Evolutionary conservation across 2,888 invertebrate genomes (phyloP).

Genomic region (Ditula angustiorana): DNA sequence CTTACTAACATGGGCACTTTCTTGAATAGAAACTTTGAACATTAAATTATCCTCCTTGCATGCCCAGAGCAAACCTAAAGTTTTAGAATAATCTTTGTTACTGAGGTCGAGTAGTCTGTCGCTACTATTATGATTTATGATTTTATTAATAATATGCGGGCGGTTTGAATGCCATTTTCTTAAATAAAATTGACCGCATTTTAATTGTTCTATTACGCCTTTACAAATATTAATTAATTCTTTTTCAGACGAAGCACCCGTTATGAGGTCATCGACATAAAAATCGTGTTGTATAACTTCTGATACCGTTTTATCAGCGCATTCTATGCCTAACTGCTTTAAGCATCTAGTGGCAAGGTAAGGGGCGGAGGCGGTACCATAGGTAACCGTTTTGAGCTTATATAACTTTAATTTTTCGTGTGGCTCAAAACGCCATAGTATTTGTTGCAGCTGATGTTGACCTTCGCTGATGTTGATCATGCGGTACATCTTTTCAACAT

Average conservation of each 20-base stretch:
- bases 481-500: too few species aligned
- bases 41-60: conserved; percentile 12
- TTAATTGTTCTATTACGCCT: conserved; percentile 10
- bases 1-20: too few species aligned
- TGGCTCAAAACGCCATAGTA: conserved; percentile 17
- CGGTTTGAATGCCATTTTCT: conserved; percentile 31
- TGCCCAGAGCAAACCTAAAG: conserved; percentile 20
- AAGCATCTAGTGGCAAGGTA: conserved; percentile 26
- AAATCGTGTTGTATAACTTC: conserved; percentile 18
- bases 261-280: conserved; percentile 30
- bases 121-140: neutral
- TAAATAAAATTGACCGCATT: conserved; percentile 20
- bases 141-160: neutral
- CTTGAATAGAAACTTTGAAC: neutral
- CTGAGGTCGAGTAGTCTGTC: conserved; percentile 5
- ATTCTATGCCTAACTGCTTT: conserved; percentile 2
- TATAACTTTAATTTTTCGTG: conserved; percentile 18
- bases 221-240: neutral
- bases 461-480: neutral
- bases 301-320: conserved; percentile 28
- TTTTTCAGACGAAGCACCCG: neutral
- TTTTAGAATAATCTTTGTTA: conserved; percentile 14
- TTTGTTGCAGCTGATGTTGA: conserved; percentile 25
- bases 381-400: too few species aligned
- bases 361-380: conserved; percentile 15